Evolutionary conservation across 2,113 vertebrate species (phyloP).

Genomic region (Ancistrus triradiatus): DNA sequence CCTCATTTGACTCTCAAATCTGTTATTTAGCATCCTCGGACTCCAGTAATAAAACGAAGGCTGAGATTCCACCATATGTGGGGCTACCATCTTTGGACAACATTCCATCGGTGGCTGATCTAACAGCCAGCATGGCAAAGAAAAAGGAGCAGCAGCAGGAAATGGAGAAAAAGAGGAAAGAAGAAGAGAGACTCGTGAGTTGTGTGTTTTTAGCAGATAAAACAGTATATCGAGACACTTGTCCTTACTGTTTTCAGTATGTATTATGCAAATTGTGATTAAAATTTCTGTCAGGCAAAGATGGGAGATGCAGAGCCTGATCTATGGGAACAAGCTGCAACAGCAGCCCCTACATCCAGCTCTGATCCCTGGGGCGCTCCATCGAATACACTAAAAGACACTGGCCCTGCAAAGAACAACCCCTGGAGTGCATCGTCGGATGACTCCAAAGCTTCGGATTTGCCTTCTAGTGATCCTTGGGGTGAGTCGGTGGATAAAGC

Average conservation of each 20-base stretch:
- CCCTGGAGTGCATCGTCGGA: slow-evolving; percentile 32
- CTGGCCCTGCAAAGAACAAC: slow-evolving; percentile 7
- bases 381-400: slow-evolving; percentile 17
- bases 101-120: slow-evolving; percentile 71
- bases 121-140: slow-evolving; percentile 71
- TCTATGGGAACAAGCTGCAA: slow-evolving; percentile 54
- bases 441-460: slow-evolving; percentile 12
- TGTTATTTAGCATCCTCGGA: slow-evolving; percentile 24
- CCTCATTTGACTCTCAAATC: background rate
- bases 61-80: slow-evolving; percentile 50
- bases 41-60: slow-evolving; percentile 53
- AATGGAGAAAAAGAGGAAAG: slow-evolving; percentile 80
- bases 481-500: slow-evolving; percentile 21
- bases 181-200: slow-evolving; percentile 71
- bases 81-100: slow-evolving; percentile 62
- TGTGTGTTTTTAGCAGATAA: background rate
- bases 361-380: slow-evolving; percentile 45
- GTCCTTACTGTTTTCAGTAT: background rate
- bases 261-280: background rate
- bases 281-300: slow-evolving; percentile 30
- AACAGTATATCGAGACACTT: background rate
- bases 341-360: slow-evolving; percentile 31
- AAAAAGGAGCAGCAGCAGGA: slow-evolving; percentile 70
- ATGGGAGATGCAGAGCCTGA: slow-evolving; percentile 43
- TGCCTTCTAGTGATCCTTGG: slow-evolving; percentile 29